Conservation (phyloP, 2,797 vertebrate species). For the Natrix natrix region DNA sequence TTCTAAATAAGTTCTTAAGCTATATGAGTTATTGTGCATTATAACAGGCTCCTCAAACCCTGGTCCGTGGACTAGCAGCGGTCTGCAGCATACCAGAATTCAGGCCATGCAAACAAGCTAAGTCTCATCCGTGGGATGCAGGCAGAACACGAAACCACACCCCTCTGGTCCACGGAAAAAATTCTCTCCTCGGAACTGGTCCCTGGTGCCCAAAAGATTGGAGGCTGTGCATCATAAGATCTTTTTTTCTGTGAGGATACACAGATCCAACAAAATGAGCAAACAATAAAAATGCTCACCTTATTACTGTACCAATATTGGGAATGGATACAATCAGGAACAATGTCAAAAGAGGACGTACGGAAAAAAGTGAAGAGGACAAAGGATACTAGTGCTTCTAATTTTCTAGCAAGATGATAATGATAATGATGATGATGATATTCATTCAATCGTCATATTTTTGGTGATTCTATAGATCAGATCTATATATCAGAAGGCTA, state of each 20-base stretch:
- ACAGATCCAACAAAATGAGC: background rate
- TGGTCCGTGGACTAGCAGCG: too few species aligned
- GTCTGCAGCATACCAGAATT: background rate
- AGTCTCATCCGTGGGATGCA: too few species aligned
- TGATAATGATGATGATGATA: background rate
- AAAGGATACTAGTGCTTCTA: background rate
- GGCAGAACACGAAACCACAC: background rate
- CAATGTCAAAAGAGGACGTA: background rate
- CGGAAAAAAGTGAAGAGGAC: background rate
- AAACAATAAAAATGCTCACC: background rate
- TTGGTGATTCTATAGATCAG: background rate
- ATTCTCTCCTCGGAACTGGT: background rate
- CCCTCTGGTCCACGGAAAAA: background rate
- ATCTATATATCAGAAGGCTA: too few species aligned
- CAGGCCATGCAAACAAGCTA: too few species aligned
- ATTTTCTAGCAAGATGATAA: background rate
- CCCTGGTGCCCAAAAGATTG: background rate
- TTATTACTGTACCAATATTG: background rate
- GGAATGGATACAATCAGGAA: background rate
- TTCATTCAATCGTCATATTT: background rate
- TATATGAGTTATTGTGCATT: background rate
- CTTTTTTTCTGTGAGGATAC: background rate
- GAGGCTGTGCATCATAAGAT: background rate
- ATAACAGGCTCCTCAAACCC: background rate
- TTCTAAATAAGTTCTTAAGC: background rate